Percentiles rank a stretch among this genome's conserved stretches.
These are phyloP conservation scores for Rambutsinella grinnellia DNA, from an alignment of 2,888 invertebrate species.

Conservation along the genomic window DNA sequence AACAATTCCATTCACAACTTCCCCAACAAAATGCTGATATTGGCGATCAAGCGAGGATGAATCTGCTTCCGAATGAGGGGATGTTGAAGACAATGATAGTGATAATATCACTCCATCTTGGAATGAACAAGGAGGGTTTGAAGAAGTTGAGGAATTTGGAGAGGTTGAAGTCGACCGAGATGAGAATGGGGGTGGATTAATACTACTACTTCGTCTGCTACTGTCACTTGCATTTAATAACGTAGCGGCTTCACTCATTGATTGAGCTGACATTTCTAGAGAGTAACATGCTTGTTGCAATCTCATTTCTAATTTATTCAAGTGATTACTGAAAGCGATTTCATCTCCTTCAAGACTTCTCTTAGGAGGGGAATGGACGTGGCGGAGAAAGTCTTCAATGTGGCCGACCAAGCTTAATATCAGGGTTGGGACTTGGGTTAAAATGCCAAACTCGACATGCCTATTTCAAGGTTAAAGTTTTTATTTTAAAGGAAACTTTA, in stretches of 20 bases:
- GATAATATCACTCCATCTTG: neutral
- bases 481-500: neutral
- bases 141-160: neutral
- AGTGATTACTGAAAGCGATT: slow-evolving; percentile 10
- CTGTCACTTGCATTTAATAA: slow-evolving; percentile 10
- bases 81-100: neutral
- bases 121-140: neutral
- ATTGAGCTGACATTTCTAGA: slow-evolving; percentile 53
- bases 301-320: slow-evolving; percentile 58
- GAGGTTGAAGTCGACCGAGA: slow-evolving; percentile 15
- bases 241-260: slow-evolving; percentile 22
- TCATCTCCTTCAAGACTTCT: slow-evolving; percentile 19
- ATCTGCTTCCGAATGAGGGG: neutral
- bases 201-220: neutral
- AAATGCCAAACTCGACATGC: slow-evolving; percentile 69
- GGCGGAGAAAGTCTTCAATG: slow-evolving; percentile 74
- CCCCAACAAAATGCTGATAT: slow-evolving; percentile 41
- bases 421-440: slow-evolving; percentile 71
- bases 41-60: slow-evolving; percentile 24
- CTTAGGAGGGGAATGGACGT: neutral
- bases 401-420: slow-evolving; percentile 74
- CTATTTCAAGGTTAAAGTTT: slow-evolving; percentile 65
- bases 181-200: neutral
- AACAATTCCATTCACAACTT: slow-evolving; percentile 64
- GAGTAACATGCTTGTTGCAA: slow-evolving; percentile 58